Evolutionary conservation across 2,888 invertebrate genomes (phyloP), one percentile per base, ranked within the genome.

Genomic region (Caenorhabditis afra): DNA sequence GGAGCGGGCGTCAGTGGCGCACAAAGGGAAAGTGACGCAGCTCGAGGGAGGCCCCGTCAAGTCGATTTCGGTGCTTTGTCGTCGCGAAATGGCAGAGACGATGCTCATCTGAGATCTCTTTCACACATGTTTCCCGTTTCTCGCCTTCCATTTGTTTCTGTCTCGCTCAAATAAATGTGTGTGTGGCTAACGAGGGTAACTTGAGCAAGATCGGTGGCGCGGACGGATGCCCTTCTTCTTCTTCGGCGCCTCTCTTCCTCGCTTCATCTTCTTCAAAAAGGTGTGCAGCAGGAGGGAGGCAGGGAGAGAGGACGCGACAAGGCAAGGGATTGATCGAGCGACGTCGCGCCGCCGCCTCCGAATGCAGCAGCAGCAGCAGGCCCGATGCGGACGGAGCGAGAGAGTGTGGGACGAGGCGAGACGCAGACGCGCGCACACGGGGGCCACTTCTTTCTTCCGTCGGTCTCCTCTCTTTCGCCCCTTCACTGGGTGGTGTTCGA

Each of bases 41-140:
- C 50, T 76, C 44, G 81, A 83, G 23, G 85, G 85, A 18, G 77
- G 79, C 41, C 78, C 81, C 55, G 73, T 85, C 41, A 79, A 80
- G 55, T 68, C 74, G 41, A 67, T 84, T 39, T 62, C 68, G 73
- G 79, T 85, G 39, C 73, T 85, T n/a, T 85, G 85, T 58, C 70
- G 85, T 20, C 73, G 79, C 44, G 82, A 83, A 53, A 71, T 81
- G 61, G 77, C 76, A 37, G 85, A 84, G 47, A 85, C 85, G 16
- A 81, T 81, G 78, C 67, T 74, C 55, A 84, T 85, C 58, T 85
- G 64, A 81, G 44, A 23, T 22, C n/a, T 18, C 35, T 22, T 16
- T 55, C 12, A 23, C 73, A 64, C 64, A 49, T 73, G 64, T 64
- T 73, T 73, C 64, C 10, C 44, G 50, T 70, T 52, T 61, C 68